Base-by-base conservation (phyloP, 2,113 vertebrate genomes). In the Propithecus coquereli region DNA sequence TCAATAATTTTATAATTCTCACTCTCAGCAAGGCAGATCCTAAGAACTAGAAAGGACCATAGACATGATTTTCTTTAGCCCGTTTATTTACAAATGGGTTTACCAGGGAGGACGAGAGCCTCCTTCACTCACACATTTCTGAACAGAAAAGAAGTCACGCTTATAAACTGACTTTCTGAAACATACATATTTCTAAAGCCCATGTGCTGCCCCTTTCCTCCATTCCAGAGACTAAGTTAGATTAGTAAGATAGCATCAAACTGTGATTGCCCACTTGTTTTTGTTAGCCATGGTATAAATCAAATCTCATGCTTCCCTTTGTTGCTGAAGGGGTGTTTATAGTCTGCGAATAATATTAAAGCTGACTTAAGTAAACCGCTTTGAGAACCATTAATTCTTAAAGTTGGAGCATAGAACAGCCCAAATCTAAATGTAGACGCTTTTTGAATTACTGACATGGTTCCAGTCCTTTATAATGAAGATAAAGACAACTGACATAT, bases 281-380 rank as follows among this genome's bases (percentile, higher is more conserved):
- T 92, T 47, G 25, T 97, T 97, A 93, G 87, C 87, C 68, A 95
- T 0, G 34, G 83, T 61, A 93, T 89, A 94, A 95, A 97, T 97
- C 76, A 96, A 97, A 98, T 97, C 84, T 94, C 81, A 97, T 86
- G 95, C 94, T 95, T 97, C 81, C 77, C 90, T 81, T 87, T 87
- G 40, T 70, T 96, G 47, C 65, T 94, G 87, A 73, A 47, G 14
- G 81, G 74, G 52, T 98, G 76, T 93, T 97, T 87, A 74, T 25
- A 80, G 71, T 20, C 45, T 71, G 43, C 18, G 82, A 86, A 52
- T 66, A n/a, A 40, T 86, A 96, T 91, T 81, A 57, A 83, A 47
- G 52, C 47, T 65, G 40, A 90, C 47, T 92, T 73, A 89, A 89
- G 73, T 68, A 81, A 94, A 97, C 66, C 16, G 83, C 34, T 57